Evolutionary conservation across 2,888 invertebrate genomes (phyloP), one percentile per base, ranked within the genome.

Genomic region (Alloscopus bannaensis): DNA sequence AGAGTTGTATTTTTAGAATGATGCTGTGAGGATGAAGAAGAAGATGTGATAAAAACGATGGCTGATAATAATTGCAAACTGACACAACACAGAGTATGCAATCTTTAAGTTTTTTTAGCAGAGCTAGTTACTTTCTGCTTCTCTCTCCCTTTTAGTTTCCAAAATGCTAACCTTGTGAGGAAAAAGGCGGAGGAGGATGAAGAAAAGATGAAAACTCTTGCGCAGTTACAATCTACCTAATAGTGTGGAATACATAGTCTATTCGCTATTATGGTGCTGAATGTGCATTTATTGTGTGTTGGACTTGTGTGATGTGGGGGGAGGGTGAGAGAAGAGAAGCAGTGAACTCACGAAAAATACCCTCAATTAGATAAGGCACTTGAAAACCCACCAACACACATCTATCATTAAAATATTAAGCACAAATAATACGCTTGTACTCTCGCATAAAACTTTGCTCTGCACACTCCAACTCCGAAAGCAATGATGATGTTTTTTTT

Each of bases 321-420:
- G 36, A 8, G 13, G 6, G 13, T 13, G 36, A 8, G 36, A 8
- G 13, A 8, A 13, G 8, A 36, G 6, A 13, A 6, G 36, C 36
- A 36, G 6, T 36, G 8, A 13, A 36, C 8, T 22, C 3, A 52
- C 55, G 18, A 55, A 22, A 13, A 8, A 20, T 50, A 11, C 22
- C 28, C 28, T 4, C 59, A 59, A 59, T 59, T 59, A 59, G 59
- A 59, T 59, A 59, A 59, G 59, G 20, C 20, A 59, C 31, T 31
- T 59, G 20, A 55, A 55, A 24, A 11, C 4, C 28, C n/a, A 36
- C 36, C 6, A 36, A 8, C 36, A 36, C 36, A 36, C 8, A 36
- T 36, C 13, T 36, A 36, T 36, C 13, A 36, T 36, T 8, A 36
- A 8, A 8, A 8, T 13, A 36, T 36, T 36, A 36, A 36, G 13